Conservation (phyloP, 2,888 invertebrate species). For the Morpho deidamia region DNA sequence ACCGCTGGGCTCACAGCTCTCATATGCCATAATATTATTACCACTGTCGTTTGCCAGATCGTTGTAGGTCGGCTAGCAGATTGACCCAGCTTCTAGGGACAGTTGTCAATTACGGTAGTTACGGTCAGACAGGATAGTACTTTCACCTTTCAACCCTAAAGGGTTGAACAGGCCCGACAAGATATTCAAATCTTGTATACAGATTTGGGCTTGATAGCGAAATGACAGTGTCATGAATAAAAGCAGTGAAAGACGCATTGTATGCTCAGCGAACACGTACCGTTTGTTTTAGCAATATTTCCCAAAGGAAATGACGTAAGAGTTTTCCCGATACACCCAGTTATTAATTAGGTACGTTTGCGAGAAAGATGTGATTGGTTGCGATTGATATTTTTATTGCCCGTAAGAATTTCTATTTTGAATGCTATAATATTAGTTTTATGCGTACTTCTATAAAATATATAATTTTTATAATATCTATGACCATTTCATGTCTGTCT, state of each 20-base stretch:
- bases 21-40: no score
- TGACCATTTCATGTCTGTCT: no score
- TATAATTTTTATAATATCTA: neutral
- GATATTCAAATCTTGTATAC: no score
- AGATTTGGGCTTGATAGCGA: neutral
- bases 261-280: neutral
- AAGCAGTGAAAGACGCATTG: neutral
- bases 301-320: slow-evolving; percentile 1
- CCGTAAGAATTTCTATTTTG: neutral
- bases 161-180: no score
- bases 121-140: no score
- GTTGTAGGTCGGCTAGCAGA: no score
- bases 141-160: no score
- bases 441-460: neutral
- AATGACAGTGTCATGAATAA: neutral
- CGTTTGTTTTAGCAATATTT: neutral
- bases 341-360: slow-evolving; percentile 14
- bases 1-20: no score
- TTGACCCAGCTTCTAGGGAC: no score
- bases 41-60: no score
- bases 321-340: slow-evolving; percentile 4
- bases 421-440: neutral
- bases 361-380: slow-evolving; percentile 8
- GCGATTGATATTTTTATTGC: slow-evolving; percentile 48
- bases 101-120: no score